Evolutionary conservation across 2,113 vertebrate genomes (phyloP).

Genomic region (Microtus oregoni): DNA sequence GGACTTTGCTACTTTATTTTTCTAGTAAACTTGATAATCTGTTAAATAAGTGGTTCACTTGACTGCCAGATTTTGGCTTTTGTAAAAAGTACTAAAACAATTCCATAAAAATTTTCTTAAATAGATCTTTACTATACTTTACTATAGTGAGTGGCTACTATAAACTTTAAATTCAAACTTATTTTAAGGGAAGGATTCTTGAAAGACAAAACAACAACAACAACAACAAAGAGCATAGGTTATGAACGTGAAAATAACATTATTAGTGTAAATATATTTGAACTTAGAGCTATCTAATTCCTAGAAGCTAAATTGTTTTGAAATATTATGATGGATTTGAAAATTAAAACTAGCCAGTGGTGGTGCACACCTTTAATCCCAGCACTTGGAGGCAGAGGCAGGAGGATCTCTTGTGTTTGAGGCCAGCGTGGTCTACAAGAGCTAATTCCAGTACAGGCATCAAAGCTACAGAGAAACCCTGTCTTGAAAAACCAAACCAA

Average conservation of each 20-base stretch:
- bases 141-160: not conserved
- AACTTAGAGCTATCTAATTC: not conserved
- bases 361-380: too few relatives aligned
- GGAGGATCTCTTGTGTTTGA: too few relatives aligned
- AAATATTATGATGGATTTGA: not conserved
- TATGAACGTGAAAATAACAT: constrained; percentile 30
- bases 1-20: constrained; percentile 45
- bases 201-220: not conserved
- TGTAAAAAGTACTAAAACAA: not conserved
- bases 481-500: too few relatives aligned
- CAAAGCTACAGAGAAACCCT: too few relatives aligned
- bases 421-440: too few relatives aligned
- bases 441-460: too few relatives aligned
- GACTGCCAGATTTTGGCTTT: not conserved
- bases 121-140: not conserved
- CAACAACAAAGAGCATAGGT: not conserved
- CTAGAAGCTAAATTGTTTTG: not conserved
- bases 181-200: not conserved
- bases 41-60: not conserved
- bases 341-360: too few relatives aligned
- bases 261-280: constrained; percentile 17
- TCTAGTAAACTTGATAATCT: constrained; percentile 36
- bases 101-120: constrained; percentile 13
- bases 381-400: too few relatives aligned
- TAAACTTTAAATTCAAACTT: constrained; percentile 44